phyloP scores from a whole-genome alignment of 2,797 vertebrate genomes.

The Halcyon smyrnensis region DNA sequence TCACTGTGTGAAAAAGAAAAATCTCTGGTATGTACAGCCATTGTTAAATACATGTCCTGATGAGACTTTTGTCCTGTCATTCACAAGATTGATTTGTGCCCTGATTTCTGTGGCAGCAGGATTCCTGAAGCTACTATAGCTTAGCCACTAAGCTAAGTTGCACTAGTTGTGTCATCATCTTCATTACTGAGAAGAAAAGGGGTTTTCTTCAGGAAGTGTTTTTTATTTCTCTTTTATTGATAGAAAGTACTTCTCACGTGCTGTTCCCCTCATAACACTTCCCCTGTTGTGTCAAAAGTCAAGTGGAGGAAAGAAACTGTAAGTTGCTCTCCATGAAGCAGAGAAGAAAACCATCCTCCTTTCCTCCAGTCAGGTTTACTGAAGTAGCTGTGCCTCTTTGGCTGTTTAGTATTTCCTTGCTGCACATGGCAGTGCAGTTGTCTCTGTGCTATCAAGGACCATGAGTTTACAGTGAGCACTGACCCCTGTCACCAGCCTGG shows the following conservation, averaged over 20 bases:
- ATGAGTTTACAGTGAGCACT: not conserved
- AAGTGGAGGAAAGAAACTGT: not conserved
- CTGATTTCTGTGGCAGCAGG: conserved; percentile 20
- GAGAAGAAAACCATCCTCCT: not conserved
- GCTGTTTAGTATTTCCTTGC: not conserved
- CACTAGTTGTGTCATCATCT: conserved; percentile 35
- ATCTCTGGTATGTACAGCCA: conserved; percentile 5
- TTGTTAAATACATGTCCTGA: conserved; percentile 34
- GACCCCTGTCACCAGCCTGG: not conserved
- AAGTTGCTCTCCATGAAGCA: not conserved
- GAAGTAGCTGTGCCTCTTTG: not conserved
- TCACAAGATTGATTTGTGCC: conserved; percentile 39
- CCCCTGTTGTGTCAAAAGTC: not conserved
- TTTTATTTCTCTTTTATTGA: conserved; percentile 11
- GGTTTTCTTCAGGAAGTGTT: conserved; percentile 35
- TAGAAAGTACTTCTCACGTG: not conserved
- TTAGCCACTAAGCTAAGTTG: not conserved
- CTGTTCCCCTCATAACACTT: not conserved
- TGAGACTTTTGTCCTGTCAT: conserved; percentile 25
- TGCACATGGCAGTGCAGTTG: not conserved
- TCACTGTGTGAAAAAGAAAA: not conserved
- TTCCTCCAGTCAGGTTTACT: not conserved
- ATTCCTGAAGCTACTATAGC: not conserved
- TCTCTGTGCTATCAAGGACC: rapidly evolving
- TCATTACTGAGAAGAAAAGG: conserved; percentile 24